phyloP scores from a whole-genome alignment of 2,888 invertebrate species.

The Hedya salicella region DNA sequence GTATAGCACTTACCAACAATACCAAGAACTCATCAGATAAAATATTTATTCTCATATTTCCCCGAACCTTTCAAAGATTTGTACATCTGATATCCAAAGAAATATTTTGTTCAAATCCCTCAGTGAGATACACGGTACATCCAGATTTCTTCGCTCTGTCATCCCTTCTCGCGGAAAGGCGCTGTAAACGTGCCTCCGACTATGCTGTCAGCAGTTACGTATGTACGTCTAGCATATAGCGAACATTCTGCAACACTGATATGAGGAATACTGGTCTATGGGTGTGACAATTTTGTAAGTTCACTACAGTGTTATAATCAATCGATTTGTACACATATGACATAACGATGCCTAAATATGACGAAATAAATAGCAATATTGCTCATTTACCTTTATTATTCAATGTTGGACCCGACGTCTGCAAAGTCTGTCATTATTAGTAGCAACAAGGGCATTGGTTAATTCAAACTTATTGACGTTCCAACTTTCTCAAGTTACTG shows the following conservation, averaged over 20 bases:
- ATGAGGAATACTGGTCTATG: conserved; percentile 17
- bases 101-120: conserved; percentile 40
- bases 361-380: no score
- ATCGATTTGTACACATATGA: no score
- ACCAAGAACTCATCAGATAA: background rate
- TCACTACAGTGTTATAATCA: no score
- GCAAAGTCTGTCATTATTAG: no score
- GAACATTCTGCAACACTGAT: conserved; percentile 12
- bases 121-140: conserved; percentile 40
- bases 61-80: conserved; percentile 34
- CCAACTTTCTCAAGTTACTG: no score
- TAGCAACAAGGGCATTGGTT: no score
- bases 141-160: conserved; percentile 48
- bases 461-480: no score
- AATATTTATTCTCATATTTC: conserved; percentile 2
- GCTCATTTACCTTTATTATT: no score
- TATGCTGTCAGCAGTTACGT: conserved; percentile 27
- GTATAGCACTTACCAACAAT: no score
- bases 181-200: conserved; percentile 41
- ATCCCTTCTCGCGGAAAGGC: conserved; percentile 46
- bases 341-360: no score
- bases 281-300: background rate
- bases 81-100: conserved; percentile 33
- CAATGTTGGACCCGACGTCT: no score
- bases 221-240: background rate